phyloP scores from a whole-genome alignment of 2,113 vertebrate species.

The Myotis davidii region DNA sequence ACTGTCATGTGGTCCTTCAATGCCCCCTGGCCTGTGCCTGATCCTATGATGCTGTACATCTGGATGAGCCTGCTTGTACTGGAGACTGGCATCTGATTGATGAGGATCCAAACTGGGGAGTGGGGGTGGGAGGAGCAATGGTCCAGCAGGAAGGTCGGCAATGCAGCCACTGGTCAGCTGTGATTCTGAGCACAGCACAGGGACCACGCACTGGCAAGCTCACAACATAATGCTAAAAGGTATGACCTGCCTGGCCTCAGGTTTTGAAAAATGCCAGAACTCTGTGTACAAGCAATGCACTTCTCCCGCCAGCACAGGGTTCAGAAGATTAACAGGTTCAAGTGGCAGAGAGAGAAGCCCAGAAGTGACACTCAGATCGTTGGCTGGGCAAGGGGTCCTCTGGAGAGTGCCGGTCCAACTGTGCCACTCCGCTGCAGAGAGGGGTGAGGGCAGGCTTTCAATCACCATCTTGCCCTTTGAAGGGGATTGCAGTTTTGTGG shows the following conservation, averaged over 20 bases:
- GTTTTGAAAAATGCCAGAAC: slow-evolving; percentile 81
- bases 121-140: slow-evolving; percentile 32
- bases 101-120: slow-evolving; percentile 74
- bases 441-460: slow-evolving; percentile 78
- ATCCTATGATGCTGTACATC: neutral
- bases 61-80: neutral
- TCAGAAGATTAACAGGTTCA: slow-evolving; percentile 81
- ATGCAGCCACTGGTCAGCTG: neutral
- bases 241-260: slow-evolving; percentile 75
- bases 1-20: neutral
- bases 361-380: slow-evolving; percentile 55
- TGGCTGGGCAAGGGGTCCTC: slow-evolving; percentile 63
- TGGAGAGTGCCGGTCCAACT: slow-evolving; percentile 61
- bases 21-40: neutral
- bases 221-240: slow-evolving; percentile 58
- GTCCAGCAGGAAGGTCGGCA: slow-evolving; percentile 45
- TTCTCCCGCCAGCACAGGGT: slow-evolving; percentile 71
- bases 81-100: neutral
- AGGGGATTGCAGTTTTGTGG: slow-evolving; percentile 46
- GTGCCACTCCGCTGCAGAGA: slow-evolving; percentile 55
- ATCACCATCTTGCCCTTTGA: slow-evolving; percentile 41
- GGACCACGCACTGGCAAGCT: slow-evolving; percentile 63
- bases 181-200: slow-evolving; percentile 66
- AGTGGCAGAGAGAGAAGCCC: slow-evolving; percentile 71
- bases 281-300: slow-evolving; percentile 57